Evolutionary conservation across 2,797 vertebrate genomes (phyloP), one percentile per base, ranked within the genome.

Genomic region (Rhinophrynus dorsalis): DNA sequence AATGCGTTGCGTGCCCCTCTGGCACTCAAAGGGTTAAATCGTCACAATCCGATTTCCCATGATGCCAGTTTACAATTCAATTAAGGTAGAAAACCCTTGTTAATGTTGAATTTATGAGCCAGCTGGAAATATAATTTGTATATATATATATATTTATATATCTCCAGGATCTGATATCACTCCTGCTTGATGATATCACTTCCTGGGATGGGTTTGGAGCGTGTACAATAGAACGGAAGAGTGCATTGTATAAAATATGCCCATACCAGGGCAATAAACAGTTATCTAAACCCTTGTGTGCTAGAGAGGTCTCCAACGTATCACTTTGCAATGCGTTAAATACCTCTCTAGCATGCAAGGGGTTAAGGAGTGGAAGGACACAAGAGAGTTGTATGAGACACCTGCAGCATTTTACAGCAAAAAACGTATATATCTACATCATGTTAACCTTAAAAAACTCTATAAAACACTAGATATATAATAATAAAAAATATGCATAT

Each of bases 401-500:
- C 82, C 83, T 84, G 33, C 79, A 82, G 84, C 85, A 61, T 85
- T 85, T 85, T 83, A 84, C 57, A 88, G 88, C 89, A 83, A 85
- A 85, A 89, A 79, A 79, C 87, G 88, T 80, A 57, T 86, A 90
- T 90, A 89, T 88, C 90, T 90, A 86, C 82, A 92, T 90, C 82
- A 80, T 87, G 85, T 91, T 88, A 88, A 89, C 86, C 87, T 92
- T 88, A 90, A 91, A 91, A 88, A 93, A 94, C 89, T 88, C 90
- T 95, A 93, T 92, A 94, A 96, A 97, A 96, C 92, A 93, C 93
- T 94, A 92, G 92, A 91, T 92, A 93, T 94, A 92, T 92, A 91
- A 92, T 92, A 92, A 94, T 96, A 98, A 94, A 96, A 97, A 98
- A 95, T 92, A 97, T 96, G 95, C 94, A 96, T 95, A 95, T 94